Base-by-base conservation (phyloP, 1,140 invertebrate species). In the Araneus ventricosus region DNA sequence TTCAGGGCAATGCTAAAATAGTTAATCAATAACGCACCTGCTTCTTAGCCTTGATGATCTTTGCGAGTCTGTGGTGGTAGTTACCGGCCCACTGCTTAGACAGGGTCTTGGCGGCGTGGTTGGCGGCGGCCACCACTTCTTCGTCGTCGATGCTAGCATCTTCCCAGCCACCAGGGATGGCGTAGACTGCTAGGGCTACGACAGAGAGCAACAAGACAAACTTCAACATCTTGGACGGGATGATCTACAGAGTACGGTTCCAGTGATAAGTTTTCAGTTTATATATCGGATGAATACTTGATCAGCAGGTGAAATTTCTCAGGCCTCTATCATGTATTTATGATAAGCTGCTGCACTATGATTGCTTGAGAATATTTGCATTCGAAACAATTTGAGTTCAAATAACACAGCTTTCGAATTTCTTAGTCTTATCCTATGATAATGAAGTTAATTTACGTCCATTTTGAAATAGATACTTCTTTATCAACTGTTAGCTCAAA, bases 61-160 rank as follows among this genome's bases (percentile, higher is more conserved):
- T 93, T 1, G n/a, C 24, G 10, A 93, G 59, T 24, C 24, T 93
- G 52, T 80, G 86, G 75, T 93, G 92, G 39, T 82, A 93, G 0
- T 22, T 17, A 10, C 3, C 17, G 10, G 24, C 2, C 17, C 63
- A 82, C 2, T 61, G 22, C 3, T 67, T 67, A 4, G 85, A 82
- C n/a, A 93, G n/a, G 22, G 0, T 22, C 5, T 63, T 24, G 14
- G 92, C 41, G 14, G 92, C 92, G 30, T 88, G 70, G 2, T 84
- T 59, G 30, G 92, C 92, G 4, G 92, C 92, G 3, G 52, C 52
- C 41, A 59, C 27, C 17, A 93, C 92, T 4, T 52, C 87, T 3
- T 45, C 85, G 30, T 84, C 86, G 17, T 88, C 59, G 4, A 93
- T 75, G 17, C 67, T 57, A 7, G 27, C 79, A 0, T 61, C 27